A percentile compares a stretch with the other conserved stretches of the same genome.
Conservation (phyloP, 2,888 invertebrate genomes). For the Holacanthella duospinosa region DNA sequence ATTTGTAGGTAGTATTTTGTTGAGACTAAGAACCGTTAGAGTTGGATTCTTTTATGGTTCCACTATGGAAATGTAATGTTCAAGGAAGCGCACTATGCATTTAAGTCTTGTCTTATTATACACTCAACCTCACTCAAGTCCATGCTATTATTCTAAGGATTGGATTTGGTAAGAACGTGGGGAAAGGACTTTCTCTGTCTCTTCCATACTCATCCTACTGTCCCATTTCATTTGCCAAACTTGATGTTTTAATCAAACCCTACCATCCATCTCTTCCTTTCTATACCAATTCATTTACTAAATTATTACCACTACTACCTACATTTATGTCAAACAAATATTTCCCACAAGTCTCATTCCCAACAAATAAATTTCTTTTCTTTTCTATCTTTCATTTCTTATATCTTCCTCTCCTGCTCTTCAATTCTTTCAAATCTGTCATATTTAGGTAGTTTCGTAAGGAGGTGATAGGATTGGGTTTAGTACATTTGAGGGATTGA, state of each 20-base stretch:
- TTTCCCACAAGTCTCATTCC: neutral
- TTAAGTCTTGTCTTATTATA: neutral
- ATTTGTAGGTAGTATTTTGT: constrained; percentile 26
- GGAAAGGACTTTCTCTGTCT: neutral
- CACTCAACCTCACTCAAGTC: neutral
- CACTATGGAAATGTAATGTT: constrained; percentile 29
- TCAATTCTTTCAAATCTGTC: neutral
- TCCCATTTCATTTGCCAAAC: constrained; percentile 5
- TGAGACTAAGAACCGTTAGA: constrained; percentile 14
- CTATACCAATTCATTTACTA: neutral
- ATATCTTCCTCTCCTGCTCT: neutral
- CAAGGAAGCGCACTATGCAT: constrained; percentile 14
- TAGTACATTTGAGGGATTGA: constrained; percentile 8
- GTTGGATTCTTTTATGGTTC: constrained; percentile 29
- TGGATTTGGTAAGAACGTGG: neutral
- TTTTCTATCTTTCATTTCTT: no score
- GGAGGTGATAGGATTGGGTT: neutral
- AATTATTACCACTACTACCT: neutral
- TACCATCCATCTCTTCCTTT: neutral
- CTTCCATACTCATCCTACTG: neutral
- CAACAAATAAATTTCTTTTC: no score
- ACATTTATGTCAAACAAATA: neutral
- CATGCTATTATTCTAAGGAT: neutral
- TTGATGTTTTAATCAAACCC: constrained; percentile 8
- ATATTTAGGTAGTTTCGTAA: neutral